These are phyloP conservation scores for Gasterosteus nipponicus DNA, from an alignment of 2,113 vertebrate species.

Conservation along the genomic window DNA sequence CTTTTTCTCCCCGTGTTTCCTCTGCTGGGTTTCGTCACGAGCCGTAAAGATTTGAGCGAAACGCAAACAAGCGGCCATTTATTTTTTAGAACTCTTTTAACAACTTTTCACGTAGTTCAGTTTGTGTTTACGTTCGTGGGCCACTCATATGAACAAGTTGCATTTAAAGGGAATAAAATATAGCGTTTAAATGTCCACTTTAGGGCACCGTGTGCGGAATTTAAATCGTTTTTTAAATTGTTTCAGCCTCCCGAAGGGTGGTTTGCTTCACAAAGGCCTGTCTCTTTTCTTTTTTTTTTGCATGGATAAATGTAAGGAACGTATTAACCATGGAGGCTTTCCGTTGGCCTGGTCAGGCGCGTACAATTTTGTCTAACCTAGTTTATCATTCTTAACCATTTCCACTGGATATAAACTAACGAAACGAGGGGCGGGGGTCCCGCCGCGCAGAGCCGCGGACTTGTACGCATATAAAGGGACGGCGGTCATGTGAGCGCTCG, in stretches of 20 bases:
- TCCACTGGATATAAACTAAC: constrained; percentile 19
- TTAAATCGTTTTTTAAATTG: constrained; percentile 32
- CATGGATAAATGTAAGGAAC: neutral
- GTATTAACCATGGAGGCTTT: neutral
- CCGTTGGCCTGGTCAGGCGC: neutral
- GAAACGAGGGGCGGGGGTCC: neutral
- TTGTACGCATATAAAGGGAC: constrained; percentile 29
- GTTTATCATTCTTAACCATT: constrained; percentile 12
- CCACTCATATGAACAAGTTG: neutral
- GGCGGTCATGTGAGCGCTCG: constrained; percentile 43
- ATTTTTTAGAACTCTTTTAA: neutral
- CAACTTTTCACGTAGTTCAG: constrained; percentile 17
- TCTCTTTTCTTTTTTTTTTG: neutral
- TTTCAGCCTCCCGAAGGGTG: neutral
- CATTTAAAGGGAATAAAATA: neutral
- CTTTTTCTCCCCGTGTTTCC: constrained; percentile 50
- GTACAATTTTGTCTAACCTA: constrained; percentile 47
- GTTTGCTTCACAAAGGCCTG: neutral
- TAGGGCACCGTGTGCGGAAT: neutral
- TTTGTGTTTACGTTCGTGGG: neutral
- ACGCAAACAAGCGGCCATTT: neutral
- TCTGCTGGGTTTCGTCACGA: constrained; percentile 36
- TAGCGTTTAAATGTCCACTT: neutral
- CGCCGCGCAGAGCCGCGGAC: neutral
- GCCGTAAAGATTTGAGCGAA: constrained; percentile 52